phyloP scores from a whole-genome alignment of 2,888 invertebrate genomes.

The Chrysolina americana region DNA sequence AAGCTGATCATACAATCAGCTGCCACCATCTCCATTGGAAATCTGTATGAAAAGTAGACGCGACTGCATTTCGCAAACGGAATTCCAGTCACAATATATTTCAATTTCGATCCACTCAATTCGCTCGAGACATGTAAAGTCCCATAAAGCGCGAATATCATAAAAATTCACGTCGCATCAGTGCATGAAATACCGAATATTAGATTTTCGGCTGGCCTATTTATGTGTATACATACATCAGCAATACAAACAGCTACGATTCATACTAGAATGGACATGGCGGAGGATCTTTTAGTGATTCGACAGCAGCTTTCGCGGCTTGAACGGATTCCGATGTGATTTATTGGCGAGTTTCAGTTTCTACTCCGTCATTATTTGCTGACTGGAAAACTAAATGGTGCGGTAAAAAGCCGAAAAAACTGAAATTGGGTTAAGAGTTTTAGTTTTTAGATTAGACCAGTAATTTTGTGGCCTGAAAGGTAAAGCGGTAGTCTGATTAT shows the following conservation, averaged over 20 bases:
- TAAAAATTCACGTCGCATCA: slow-evolving; percentile 12
- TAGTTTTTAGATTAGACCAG: too few relatives aligned
- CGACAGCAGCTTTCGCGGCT: slow-evolving; percentile 17
- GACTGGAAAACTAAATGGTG: background rate
- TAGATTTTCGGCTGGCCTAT: background rate
- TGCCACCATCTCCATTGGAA: background rate
- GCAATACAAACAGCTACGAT: slow-evolving; percentile 10
- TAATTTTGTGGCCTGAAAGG: too few relatives aligned
- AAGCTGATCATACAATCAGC: background rate
- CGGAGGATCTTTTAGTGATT: slow-evolving; percentile 8
- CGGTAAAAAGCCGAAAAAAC: background rate
- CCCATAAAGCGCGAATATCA: background rate
- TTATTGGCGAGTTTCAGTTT: slow-evolving; percentile 9
- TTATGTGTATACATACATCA: background rate
- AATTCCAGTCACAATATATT: slow-evolving; percentile 14
- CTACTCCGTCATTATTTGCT: background rate
- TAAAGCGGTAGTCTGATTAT: too few relatives aligned
- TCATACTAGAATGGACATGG: slow-evolving; percentile 8
- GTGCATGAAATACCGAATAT: background rate
- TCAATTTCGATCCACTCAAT: slow-evolving; percentile 4
- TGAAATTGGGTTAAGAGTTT: too few relatives aligned
- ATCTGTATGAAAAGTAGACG: slow-evolving; percentile 2
- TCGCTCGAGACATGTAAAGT: background rate
- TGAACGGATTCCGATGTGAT: slow-evolving; percentile 14
- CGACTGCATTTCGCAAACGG: background rate